phyloP scores from a whole-genome alignment of 2,797 vertebrate species.

The Nyctalus aviator region DNA sequence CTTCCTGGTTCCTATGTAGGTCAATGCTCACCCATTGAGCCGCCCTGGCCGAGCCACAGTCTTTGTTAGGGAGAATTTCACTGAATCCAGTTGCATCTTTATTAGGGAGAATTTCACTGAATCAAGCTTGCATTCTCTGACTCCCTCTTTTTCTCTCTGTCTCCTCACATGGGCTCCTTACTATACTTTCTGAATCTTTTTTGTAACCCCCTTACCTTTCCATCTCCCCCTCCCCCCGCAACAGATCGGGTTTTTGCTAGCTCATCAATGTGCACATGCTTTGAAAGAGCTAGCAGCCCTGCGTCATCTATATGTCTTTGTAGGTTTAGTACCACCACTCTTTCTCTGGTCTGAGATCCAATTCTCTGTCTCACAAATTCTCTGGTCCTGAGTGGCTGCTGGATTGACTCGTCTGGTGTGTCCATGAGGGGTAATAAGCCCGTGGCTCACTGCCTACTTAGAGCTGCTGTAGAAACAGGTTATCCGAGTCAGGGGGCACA shows the following conservation, averaged over 20 bases:
- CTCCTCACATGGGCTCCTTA: accelerated
- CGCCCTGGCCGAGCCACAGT: no score
- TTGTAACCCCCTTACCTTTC: neutral
- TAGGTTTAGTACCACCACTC: neutral
- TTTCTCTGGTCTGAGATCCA: neutral
- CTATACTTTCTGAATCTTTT: neutral
- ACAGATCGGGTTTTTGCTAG: neutral
- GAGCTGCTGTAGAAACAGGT: neutral
- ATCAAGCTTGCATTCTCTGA: neutral
- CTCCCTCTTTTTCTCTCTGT: neutral
- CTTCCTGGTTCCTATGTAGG: no score
- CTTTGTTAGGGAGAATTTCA: neutral
- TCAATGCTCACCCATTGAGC: no score
- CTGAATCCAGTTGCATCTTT: neutral
- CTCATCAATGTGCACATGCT: neutral
- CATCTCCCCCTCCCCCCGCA: no score
- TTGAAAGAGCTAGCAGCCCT: neutral
- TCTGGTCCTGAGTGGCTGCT: neutral
- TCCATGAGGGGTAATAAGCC: neutral
- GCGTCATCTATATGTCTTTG: neutral
- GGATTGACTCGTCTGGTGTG: neutral
- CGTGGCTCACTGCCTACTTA: neutral
- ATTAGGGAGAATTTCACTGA: neutral
- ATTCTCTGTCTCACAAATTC: neutral
- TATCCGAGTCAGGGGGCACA: neutral